Evolutionary conservation across 2,888 invertebrate species (phyloP), one percentile per base, ranked within the genome.

Genomic region (Caenorhabditis imperialis): DNA sequence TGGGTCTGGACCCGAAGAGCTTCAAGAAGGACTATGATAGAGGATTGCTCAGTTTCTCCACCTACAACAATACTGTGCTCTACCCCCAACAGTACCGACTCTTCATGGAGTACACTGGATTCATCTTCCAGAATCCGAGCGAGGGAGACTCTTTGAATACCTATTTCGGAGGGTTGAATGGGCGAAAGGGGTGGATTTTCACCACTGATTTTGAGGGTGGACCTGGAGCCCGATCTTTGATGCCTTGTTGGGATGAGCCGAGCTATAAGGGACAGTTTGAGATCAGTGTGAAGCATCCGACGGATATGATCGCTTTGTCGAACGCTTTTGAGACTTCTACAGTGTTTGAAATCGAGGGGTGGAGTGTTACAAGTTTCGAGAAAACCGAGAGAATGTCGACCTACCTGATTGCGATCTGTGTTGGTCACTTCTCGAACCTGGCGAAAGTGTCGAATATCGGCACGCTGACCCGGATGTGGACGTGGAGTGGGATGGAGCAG

Each of bases 321-420:
- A 81, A 81, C 57, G 23, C 45, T 16, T 38, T 57, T 3, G 74
- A 62, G 23, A 30, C 18, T 3, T 20, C 16, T 20, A 75, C 53
- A 23, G 3, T 14, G 1, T n/a, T 65, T 12, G 55, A 50, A 14
- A 44, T 53, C 7, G 38, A 44, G 35, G 74, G 71, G 18, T 77
- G 73, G 75, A 70, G 50, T 38, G 33, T 10, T 23, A 76, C 78
- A 8, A 20, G 37, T 12, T 81, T 81, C 57, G 55, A 38, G 35
- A 16, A 51, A 1, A 73, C 79, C 1, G 40, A 65, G 6, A 20
- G 25, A 42, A 95, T 95, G 73, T 92, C 94, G 65, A 94, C 94
- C 0, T 95, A 95, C 88, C 90, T 94, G 8, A 93, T 94, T 81
- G 93, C 94, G 0, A 92, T 95, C 81, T 92, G 94, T 0, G 93